Evolutionary conservation across 2,113 vertebrate genomes (phyloP).

Genomic region (Oryzias melastigma): DNA sequence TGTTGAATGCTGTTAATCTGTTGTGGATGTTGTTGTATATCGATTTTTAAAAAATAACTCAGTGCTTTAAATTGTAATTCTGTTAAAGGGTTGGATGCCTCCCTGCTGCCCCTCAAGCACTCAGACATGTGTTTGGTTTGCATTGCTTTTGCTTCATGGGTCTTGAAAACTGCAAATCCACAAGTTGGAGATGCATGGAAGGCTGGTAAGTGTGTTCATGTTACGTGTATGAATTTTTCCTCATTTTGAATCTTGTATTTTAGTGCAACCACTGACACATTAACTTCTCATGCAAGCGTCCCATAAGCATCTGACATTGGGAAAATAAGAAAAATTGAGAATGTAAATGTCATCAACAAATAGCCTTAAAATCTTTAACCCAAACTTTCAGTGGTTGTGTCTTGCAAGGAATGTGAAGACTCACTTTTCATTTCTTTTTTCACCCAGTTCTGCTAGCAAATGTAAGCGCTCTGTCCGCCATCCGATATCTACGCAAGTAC

Average conservation of each 20-base stretch:
- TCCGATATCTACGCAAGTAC: slow-evolving; percentile 86
- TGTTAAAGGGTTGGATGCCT: slow-evolving; percentile 62
- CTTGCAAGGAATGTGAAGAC: neutral
- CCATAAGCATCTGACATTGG: neutral
- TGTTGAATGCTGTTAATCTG: too few species aligned
- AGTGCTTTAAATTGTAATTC: slow-evolving; percentile 3
- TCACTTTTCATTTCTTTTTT: slow-evolving; percentile 17
- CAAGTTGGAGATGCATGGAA: slow-evolving; percentile 91
- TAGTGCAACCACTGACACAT: neutral
- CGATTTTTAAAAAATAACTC: neutral
- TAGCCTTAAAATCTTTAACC: neutral
- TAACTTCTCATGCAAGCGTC: neutral
- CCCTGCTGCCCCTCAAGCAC: slow-evolving; percentile 71
- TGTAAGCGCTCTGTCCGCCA: slow-evolving; percentile 89
- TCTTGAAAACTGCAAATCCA: slow-evolving; percentile 87
- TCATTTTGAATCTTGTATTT: neutral
- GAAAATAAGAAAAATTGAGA: neutral
- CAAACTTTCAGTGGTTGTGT: neutral
- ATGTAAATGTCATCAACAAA: neutral
- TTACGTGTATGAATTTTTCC: neutral
- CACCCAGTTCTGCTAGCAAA: slow-evolving; percentile 89
- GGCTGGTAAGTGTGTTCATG: slow-evolving; percentile 77
- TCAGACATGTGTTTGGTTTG: slow-evolving; percentile 92
- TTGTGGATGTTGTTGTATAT: too few species aligned
- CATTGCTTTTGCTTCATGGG: slow-evolving; percentile 94